phyloP scores from a whole-genome alignment of 2,888 invertebrate species.

The Acronicta psi region DNA sequence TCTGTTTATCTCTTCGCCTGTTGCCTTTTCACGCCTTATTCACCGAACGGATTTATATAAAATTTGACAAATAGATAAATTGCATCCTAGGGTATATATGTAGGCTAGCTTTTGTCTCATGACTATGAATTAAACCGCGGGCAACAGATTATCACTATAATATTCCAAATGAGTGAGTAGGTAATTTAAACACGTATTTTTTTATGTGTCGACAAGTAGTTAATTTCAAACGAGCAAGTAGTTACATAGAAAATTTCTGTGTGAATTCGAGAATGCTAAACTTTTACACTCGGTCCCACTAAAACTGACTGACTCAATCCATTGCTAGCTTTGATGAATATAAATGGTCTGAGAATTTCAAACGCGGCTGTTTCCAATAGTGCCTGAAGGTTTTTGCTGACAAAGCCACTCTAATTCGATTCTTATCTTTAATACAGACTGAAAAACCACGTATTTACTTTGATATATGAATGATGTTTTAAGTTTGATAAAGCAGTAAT shows the following conservation, averaged over 20 bases:
- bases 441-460: conserved; percentile 26
- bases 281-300: conserved; percentile 38
- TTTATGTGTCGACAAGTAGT: not conserved
- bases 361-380: conserved; percentile 46
- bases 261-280: conserved; percentile 35
- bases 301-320: conserved; percentile 47
- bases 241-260: conserved; percentile 14
- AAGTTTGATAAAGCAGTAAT: too few species aligned
- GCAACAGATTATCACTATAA: too few species aligned
- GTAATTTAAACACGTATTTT: too few species aligned
- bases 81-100: too few species aligned
- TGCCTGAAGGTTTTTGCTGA: conserved; percentile 55
- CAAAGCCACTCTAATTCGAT: conserved; percentile 60
- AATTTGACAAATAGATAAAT: too few species aligned
- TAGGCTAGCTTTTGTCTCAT: too few species aligned
- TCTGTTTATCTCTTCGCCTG: too few species aligned
- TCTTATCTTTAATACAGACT: conserved; percentile 51
- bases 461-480: conserved; percentile 23
- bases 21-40: too few species aligned
- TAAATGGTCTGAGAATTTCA: conserved; percentile 54
- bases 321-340: conserved; percentile 59
- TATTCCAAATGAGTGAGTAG: too few species aligned
- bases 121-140: too few species aligned
- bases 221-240: not conserved
- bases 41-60: too few species aligned